phyloP scores from a whole-genome alignment of 2,113 vertebrate species.

The Pantherophis guttatus region DNA sequence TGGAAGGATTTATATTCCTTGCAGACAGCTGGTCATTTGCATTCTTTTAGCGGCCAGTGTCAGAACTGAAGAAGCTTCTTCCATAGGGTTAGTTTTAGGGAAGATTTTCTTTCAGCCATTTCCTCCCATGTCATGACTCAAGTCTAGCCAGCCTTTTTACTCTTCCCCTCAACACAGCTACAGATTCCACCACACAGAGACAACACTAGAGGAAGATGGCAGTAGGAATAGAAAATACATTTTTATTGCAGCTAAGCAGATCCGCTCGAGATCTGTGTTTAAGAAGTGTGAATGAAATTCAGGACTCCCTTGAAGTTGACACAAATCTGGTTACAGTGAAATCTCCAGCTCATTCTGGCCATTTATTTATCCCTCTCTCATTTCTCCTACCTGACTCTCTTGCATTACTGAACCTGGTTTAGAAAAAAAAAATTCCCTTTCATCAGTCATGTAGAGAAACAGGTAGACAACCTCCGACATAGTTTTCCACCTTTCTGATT shows the following conservation, averaged over 20 bases:
- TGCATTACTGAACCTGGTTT: neutral
- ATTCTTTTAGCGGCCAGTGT: too few relatives aligned
- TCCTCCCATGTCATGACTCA: too few relatives aligned
- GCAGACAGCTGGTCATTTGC: too few relatives aligned
- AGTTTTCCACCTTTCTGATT: neutral
- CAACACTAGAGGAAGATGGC: neutral
- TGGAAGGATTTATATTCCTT: too few relatives aligned
- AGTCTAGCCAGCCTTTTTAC: too few relatives aligned
- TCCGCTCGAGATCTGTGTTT: too few relatives aligned
- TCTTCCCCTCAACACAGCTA: too few relatives aligned
- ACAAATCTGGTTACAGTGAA: neutral
- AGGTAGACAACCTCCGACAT: neutral
- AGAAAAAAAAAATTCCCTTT: neutral
- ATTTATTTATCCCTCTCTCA: too few relatives aligned
- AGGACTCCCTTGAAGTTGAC: neutral
- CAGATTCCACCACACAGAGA: too few relatives aligned
- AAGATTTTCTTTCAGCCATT: too few relatives aligned
- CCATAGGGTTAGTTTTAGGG: too few relatives aligned
- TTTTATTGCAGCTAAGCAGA: neutral
- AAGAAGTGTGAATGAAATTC: neutral
- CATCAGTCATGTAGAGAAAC: neutral
- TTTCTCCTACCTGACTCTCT: neutral
- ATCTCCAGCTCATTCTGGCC: neutral
- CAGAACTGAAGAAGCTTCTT: too few relatives aligned
- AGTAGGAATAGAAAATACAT: neutral